Base-by-base conservation (phyloP, 2,113 vertebrate genomes). In the Pterocles orientalis region DNA sequence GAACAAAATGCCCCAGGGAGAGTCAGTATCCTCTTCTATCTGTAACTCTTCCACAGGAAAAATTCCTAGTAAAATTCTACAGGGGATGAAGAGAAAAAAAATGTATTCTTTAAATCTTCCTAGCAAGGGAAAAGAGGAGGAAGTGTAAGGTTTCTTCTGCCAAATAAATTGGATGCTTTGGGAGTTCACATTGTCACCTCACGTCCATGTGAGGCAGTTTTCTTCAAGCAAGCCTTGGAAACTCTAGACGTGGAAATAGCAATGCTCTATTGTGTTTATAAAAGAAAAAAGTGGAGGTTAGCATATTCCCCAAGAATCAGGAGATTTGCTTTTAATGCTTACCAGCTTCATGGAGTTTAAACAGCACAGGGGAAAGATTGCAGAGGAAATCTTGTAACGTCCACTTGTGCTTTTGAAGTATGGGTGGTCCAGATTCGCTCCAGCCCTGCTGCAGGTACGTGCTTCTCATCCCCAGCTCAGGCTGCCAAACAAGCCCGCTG, bases 161-260 rank as follows among this genome's bases (percentile, higher is more conserved):
- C 28, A 25, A 25, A 20, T 48, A 18, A 51, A 41, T 24, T 12
- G 18, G 10, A 28, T 66, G 5, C 29, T 61, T 60, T 9, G 20
- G 29, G 10, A 23, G 43, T 33, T 65, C 10, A 21, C 7, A 0
- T n/a, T 28, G 20, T 41, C 25, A 34, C 0, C 1, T 20, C 45
- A 29, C 24, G 21, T 23, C 65, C 39, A 10, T 3, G 10, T 79
- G 21, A 54, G 39, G 20, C 45, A 36, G 15, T 24, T 60, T 31
- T 25, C 56, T 70, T 36, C 58, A 58, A 84, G 51, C 15, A 53
- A 62, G n/a, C n/a, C 8, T 66, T 51, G 1, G 3, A 57, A 78
- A 53, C 3, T 5, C 34, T 31, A 48, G 18, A 10, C 31, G 29
- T 54, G 34, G 54, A 41, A 69, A 34, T 33, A 62, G n/a, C 34